Conservation (phyloP, 2,113 vertebrate species). For the Burhinus oedicnemus region DNA sequence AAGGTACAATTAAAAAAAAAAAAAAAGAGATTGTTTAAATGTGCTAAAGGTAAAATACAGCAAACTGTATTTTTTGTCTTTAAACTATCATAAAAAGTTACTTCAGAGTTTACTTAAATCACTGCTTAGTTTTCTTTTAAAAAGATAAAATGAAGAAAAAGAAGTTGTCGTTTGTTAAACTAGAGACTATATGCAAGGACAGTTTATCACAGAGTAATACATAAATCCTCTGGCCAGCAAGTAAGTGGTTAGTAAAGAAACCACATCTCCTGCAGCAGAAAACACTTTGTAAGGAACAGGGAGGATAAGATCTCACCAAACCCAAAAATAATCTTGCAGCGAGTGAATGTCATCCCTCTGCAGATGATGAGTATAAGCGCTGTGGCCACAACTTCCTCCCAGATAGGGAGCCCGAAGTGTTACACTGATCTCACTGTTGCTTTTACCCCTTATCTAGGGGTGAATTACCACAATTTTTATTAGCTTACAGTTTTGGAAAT, state of each 20-base stretch:
- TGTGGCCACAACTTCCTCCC: background rate
- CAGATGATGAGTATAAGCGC: background rate
- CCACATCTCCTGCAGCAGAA: background rate
- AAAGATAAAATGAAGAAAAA: slow-evolving; percentile 16
- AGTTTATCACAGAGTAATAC: slow-evolving; percentile 4
- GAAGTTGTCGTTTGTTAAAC: background rate
- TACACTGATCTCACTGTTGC: background rate
- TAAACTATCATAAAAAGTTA: slow-evolving; percentile 40
- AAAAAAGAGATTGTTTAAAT: slow-evolving; percentile 44
- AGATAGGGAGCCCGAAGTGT: background rate
- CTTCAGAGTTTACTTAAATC: slow-evolving; percentile 37
- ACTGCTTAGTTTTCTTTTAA: slow-evolving; percentile 23
- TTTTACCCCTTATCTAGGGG: background rate
- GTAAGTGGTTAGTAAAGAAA: background rate
- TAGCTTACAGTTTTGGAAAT: background rate
- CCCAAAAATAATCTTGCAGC: background rate
- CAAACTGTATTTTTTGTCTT: slow-evolving; percentile 76
- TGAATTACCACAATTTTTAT: background rate
- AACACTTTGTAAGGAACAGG: background rate
- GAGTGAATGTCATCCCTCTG: background rate
- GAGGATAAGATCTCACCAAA: background rate
- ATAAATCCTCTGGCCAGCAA: background rate
- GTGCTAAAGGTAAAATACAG: slow-evolving; percentile 78
- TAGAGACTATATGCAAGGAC: slow-evolving; percentile 5
- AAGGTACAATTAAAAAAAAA: slow-evolving; percentile 27